Conservation (phyloP, 2,888 invertebrate genomes). For the Imbricaverruca yamaguchii region DNA sequence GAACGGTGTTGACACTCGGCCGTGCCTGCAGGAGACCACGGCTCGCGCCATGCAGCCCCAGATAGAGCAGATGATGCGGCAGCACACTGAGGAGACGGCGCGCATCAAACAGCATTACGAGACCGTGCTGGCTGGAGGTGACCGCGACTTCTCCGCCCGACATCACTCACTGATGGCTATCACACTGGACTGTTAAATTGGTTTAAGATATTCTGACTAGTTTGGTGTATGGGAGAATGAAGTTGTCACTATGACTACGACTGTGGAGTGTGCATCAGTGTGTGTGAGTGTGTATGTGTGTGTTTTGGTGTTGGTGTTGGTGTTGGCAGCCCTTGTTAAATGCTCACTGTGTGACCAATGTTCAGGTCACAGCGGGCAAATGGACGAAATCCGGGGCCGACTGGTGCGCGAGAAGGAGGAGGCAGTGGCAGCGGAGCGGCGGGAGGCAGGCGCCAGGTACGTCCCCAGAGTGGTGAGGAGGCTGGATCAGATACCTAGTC, state of each 20-base stretch:
- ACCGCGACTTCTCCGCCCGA: neutral
- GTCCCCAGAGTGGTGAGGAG: neutral
- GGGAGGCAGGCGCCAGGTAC: neutral
- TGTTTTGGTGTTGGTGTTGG: neutral
- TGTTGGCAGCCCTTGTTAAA: neutral
- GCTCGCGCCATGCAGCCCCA: constrained; percentile 14
- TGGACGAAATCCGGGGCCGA: constrained; percentile 2
- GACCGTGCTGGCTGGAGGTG: constrained; percentile 11
- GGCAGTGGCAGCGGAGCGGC: neutral
- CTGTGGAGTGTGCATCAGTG: too few relatives aligned
- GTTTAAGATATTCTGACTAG: too few relatives aligned
- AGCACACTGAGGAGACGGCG: constrained; percentile 16
- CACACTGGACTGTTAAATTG: too few relatives aligned
- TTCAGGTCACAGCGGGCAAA: neutral
- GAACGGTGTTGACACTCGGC: too few relatives aligned
- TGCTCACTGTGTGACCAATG: neutral
- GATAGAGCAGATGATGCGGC: constrained; percentile 17
- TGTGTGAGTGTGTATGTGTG: neutral
- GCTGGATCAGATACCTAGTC: too few relatives aligned
- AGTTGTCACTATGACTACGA: too few relatives aligned
- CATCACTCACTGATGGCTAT: too few relatives aligned
- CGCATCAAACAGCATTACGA: constrained; percentile 12
- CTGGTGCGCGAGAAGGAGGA: constrained; percentile 16
- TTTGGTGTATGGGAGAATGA: too few relatives aligned
- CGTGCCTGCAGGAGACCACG: neutral